Evolutionary conservation across 2,888 invertebrate genomes (phyloP).

Genomic region (Eledona agricola): DNA sequence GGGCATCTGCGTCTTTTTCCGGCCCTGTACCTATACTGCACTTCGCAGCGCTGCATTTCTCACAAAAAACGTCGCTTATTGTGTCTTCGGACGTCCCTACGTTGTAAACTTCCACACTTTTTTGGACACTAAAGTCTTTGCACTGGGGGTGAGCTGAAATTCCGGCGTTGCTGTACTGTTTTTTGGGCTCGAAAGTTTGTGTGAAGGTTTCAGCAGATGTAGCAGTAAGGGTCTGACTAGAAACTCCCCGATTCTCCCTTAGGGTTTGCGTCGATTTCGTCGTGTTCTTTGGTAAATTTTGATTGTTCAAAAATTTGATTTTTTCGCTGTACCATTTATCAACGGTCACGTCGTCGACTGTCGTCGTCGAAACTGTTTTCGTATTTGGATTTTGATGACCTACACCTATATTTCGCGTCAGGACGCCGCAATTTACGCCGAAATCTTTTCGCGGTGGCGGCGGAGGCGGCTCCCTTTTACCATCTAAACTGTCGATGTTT

Average conservation of each 20-base stretch:
- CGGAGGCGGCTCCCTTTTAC: conserved; percentile 45
- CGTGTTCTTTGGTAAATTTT: conserved; percentile 36
- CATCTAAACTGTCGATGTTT: conserved; percentile 48
- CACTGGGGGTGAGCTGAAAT: conserved; percentile 56
- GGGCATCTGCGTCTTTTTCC: conserved; percentile 53
- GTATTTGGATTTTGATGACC: conserved; percentile 59
- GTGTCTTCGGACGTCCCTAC: conserved; percentile 62
- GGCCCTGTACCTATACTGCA: conserved; percentile 70
- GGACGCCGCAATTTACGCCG: conserved; percentile 71
- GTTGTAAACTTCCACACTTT: conserved; percentile 61
- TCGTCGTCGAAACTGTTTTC: conserved; percentile 56
- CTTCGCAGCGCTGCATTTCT: conserved; percentile 64
- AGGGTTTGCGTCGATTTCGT: conserved; percentile 54
- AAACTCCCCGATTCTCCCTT: conserved; percentile 46
- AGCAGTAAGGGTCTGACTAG: conserved; percentile 46
- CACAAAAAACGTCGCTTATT: conserved; percentile 62
- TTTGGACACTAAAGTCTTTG: conserved; percentile 59
- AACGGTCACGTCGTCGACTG: conserved; percentile 45
- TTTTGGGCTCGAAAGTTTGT: conserved; percentile 46
- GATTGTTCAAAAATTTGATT: conserved; percentile 53
- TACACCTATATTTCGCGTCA: conserved; percentile 72
- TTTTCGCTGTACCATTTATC: conserved; percentile 59
- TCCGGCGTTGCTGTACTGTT: conserved; percentile 51
- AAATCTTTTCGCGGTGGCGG: conserved; percentile 67
- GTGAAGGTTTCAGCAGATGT: conserved; percentile 35